Evolutionary conservation across 2,113 vertebrate species (phyloP).

Genomic region (Panthera uncia): DNA sequence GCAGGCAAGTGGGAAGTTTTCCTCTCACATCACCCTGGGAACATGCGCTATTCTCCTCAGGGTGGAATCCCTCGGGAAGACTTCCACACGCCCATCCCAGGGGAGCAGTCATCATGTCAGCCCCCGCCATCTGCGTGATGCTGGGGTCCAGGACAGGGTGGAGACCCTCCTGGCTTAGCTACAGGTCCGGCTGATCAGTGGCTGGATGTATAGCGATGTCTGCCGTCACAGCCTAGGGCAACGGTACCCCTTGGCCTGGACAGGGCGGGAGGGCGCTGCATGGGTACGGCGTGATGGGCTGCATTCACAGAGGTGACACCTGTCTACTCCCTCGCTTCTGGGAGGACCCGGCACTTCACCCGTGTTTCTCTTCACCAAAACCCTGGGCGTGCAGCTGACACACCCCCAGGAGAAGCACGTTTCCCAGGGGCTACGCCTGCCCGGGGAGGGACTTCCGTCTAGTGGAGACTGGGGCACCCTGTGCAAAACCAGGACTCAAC

Average conservation of each 20-base stretch:
- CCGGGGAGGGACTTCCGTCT: neutral
- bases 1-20: neutral
- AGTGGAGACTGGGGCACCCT: neutral
- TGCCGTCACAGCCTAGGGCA: neutral
- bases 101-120: neutral
- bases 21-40: neutral
- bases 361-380: neutral
- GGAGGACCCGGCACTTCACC: neutral
- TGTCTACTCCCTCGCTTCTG: accelerated
- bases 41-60: accelerated
- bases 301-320: neutral
- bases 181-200: neutral
- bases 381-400: neutral
- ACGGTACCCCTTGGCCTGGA: too few relatives aligned
- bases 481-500: neutral
- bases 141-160: neutral
- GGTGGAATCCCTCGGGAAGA: neutral
- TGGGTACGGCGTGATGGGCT: accelerated
- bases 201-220: too few relatives aligned
- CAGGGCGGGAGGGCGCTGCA: too few relatives aligned
- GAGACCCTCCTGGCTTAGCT: neutral
- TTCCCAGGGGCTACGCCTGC: neutral
- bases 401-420: too few relatives aligned
- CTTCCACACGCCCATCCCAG: neutral
- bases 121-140: accelerated